Base-by-base conservation (phyloP, 2,113 vertebrate genomes). In the Electrona antarctica region DNA sequence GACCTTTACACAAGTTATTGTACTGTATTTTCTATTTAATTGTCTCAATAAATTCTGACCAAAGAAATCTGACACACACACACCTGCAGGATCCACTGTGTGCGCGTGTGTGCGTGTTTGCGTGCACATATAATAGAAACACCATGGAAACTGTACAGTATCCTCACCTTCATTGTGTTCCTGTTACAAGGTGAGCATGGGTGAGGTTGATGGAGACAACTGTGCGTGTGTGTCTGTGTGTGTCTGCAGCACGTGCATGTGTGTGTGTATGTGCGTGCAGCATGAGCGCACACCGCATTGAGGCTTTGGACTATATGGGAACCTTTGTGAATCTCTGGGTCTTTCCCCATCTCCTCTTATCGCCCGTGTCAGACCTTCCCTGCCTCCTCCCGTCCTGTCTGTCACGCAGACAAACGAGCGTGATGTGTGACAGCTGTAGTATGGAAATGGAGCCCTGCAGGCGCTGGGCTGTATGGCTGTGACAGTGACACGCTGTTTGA, bases 361-460 rank as follows among this genome's bases (percentile, higher is more conserved):
- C 45, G 60, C 67, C 51, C 60, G 66, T 74, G 78, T 71, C 79
- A 67, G 60, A 72, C 54, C 63, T 50, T 64, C 52, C 71, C n/a
- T 15, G 77, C 21, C 21, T 2, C 54, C 50, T 47, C 33, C 63
- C 65, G 72, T 76, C 64, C 60, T 41, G 41, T 68, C 83, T 80
- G 56, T 63, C 64, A 62, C 77, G 68, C 69, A 76, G 62, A 81
- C 78, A 78, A 59, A 82, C 68, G 67, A 84, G 52, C 49, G 56
- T 65, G 69, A 88, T 78, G 79, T 84, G 54, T 82, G 86, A 89
- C 84, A 85, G 81, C 71, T 69, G 48, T 0, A 60, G 72, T 77
- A 78, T 82, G 74, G 66, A 77, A 79, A 77, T 9, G 3, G 29
- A 74, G 73, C 69, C 51, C 69, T 48, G 62, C 33, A n/a, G 74